Percentiles rank a stretch among this genome's conserved stretches.
Evolutionary conservation across 2,113 vertebrate genomes (phyloP).

Genomic region (Pluvialis apricaria): DNA sequence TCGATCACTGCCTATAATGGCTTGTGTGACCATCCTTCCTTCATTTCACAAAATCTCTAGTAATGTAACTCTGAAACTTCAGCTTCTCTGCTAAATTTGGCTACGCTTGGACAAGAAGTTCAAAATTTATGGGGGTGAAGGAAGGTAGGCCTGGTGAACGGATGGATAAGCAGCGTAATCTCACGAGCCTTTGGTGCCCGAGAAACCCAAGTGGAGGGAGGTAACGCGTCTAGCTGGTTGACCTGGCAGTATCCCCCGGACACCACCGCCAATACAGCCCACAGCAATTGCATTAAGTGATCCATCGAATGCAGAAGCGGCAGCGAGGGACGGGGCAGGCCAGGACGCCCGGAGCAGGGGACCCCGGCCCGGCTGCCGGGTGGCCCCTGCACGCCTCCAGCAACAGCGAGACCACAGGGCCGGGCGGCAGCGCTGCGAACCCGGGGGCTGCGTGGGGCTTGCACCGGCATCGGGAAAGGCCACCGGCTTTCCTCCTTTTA

Average conservation of each 20-base stretch:
- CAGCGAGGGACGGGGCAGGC: not conserved
- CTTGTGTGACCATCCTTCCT: rapidly evolving
- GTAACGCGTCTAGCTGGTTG: rapidly evolving
- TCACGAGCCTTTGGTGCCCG: rapidly evolving
- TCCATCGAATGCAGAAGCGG: rapidly evolving
- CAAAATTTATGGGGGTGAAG: rapidly evolving
- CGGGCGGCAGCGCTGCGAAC: not conserved
- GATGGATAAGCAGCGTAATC: rapidly evolving
- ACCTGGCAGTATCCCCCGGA: no score
- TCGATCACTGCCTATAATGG: rapidly evolving
- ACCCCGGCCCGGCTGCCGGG: rapidly evolving
- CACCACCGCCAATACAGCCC: not conserved
- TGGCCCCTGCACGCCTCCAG: not conserved
- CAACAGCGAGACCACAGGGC: not conserved
- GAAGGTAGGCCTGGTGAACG: rapidly evolving
- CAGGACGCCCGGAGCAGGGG: rapidly evolving
- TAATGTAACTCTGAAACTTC: rapidly evolving
- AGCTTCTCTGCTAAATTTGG: not conserved
- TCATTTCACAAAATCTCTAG: not conserved
- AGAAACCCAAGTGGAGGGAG: no score
- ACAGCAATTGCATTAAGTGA: rapidly evolving
- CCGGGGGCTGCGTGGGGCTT: no score
- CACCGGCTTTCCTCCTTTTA: not conserved
- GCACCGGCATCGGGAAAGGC: not conserved
- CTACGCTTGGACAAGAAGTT: rapidly evolving